A percentile compares a stretch with the other conserved stretches of the same genome.
Evolutionary conservation across 2,888 invertebrate species (phyloP).

Genomic region (Podotricha telesiphe): DNA sequence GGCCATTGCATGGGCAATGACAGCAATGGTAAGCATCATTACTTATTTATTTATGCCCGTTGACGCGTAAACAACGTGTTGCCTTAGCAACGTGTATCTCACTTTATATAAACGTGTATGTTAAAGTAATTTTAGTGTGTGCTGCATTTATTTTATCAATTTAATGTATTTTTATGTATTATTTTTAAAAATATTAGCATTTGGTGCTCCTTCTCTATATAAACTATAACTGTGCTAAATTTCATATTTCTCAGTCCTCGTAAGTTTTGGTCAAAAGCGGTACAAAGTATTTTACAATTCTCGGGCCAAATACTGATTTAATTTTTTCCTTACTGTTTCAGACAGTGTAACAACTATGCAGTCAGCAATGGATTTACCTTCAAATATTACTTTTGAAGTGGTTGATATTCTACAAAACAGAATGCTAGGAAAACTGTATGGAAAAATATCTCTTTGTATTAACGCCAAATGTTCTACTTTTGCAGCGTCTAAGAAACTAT

Average conservation of each 20-base stretch:
- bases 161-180: too few relatives aligned
- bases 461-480: constrained; percentile 69
- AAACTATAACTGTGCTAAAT: too few relatives aligned
- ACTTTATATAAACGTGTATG: too few relatives aligned
- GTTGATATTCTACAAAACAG: constrained; percentile 74
- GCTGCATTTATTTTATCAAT: too few relatives aligned
- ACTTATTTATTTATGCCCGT: constrained; percentile 18
- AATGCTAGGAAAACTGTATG: constrained; percentile 71
- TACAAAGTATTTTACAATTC: too few relatives aligned
- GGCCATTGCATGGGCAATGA: constrained; percentile 72
- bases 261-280: too few relatives aligned
- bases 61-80: too few relatives aligned
- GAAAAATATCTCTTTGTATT: constrained; percentile 73
- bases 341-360: constrained; percentile 72
- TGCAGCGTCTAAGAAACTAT: constrained; percentile 64
- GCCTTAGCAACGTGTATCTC: too few relatives aligned
- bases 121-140: too few relatives aligned
- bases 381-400: constrained; percentile 69
- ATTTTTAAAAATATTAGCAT: too few relatives aligned
- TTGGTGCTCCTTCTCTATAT: too few relatives aligned
- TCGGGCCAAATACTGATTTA: neutral
- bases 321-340: constrained; percentile 52
- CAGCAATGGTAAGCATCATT: constrained; percentile 57
- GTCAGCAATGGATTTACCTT: constrained; percentile 73
- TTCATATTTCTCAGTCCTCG: too few relatives aligned